Conservation (phyloP, 2,888 invertebrate genomes). For the Xylota sylvarum region DNA sequence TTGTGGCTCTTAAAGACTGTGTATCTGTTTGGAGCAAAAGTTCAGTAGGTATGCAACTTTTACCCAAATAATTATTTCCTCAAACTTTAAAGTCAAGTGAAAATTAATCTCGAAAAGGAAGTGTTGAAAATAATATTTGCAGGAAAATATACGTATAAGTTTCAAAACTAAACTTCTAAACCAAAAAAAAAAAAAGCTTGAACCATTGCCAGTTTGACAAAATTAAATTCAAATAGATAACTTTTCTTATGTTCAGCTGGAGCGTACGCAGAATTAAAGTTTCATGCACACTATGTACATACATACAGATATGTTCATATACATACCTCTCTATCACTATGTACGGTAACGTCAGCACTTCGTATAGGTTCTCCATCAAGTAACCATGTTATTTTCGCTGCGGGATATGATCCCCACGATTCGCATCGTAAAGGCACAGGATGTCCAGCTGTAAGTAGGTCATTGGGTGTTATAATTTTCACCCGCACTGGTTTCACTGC, state of each 20-base stretch:
- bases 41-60: too few species aligned
- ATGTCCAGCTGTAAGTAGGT: constrained; percentile 90
- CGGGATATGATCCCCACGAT: constrained; percentile 92
- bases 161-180: constrained; percentile 17
- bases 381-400: constrained; percentile 93
- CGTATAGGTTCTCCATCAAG: constrained; percentile 89
- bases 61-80: background rate
- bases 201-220: background rate
- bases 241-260: constrained; percentile 23
- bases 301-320: background rate
- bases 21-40: too few species aligned
- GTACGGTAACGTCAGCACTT: constrained; percentile 87
- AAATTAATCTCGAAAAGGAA: background rate
- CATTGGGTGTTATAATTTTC: constrained; percentile 90
- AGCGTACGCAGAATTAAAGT: constrained; percentile 32
- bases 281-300: background rate
- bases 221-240: constrained; percentile 20
- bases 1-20: background rate
- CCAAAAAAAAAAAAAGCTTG: constrained; percentile 10
- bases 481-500: constrained; percentile 92
- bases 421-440: constrained; percentile 91
- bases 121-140: background rate
- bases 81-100: background rate
- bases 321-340: constrained; percentile 85
- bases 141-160: background rate